Evolutionary conservation across 2,797 vertebrate species (phyloP), one percentile per base, ranked within the genome.

Genomic region (Muraenolepis orangiensis): DNA sequence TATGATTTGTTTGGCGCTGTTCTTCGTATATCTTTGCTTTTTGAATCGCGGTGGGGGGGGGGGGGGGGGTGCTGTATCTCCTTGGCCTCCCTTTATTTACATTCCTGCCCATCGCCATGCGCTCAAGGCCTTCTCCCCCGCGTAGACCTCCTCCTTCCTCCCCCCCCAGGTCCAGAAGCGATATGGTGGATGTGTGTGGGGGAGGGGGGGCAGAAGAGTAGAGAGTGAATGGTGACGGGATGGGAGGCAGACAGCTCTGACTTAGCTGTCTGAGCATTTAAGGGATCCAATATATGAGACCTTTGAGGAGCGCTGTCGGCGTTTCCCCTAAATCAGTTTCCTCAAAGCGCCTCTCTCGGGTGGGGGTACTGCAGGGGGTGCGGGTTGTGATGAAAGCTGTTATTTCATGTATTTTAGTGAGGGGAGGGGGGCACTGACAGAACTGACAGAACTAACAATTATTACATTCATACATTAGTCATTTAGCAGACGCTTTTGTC

Each of bases 261-360:
- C 84, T 86, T 85, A 88, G 88, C 87, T 85, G 87, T 93, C 90
- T 91, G 86, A 88, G 87, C 90, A 93, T 92, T 83, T 82, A 71
- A 82, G 82, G 75, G 83, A 79, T 85, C 85, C 75, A 73, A 61
- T 20, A 0, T 31, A 74, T 38, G 71, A 51, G 46, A 51, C 46
- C 61, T 76, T 75, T 75, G 4, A 51, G 46, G 46, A 51, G 18
- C 46, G 46, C 46, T 20, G 18, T 20, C 16, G 18, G 16, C 20
- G 18, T 51, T 51, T 34, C 32, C 12, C n/a, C n/a, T n/a, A n/a
- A n/a, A n/a, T n/a, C n/a, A n/a, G n/a, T n/a, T n/a, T n/a, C n/a
- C n/a, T n/a, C n/a, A n/a, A n/a, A n/a, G n/a, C n/a, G n/a, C n/a
- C n/a, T n/a, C n/a, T n/a, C n/a, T n/a, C n/a, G n/a, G n/a, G n/a